These are phyloP conservation scores for Standfussiana lucernea DNA, from an alignment of 2,888 invertebrate species.

Conservation along the genomic window DNA sequence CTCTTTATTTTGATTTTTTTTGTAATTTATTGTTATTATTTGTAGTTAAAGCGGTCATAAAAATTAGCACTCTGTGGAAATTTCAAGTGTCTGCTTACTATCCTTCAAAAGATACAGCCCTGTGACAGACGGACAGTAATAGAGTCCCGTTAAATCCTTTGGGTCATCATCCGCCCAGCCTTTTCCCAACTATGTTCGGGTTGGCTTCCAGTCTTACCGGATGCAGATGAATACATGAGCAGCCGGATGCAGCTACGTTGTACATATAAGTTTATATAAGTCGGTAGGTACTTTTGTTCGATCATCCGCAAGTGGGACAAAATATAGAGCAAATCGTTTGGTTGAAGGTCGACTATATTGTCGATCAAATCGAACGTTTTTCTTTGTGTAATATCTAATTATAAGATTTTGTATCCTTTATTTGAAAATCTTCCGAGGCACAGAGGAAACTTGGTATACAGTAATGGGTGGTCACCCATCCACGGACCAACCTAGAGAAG, in stretches of 20 bases:
- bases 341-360: slow-evolving; percentile 5
- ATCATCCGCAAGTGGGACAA: slow-evolving; percentile 2
- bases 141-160: neutral
- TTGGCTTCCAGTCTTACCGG: neutral
- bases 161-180: neutral
- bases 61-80: neutral
- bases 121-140: neutral
- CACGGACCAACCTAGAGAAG: neutral
- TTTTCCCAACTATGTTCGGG: neutral
- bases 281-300: neutral
- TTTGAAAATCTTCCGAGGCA: too few species aligned
- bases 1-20: neutral
- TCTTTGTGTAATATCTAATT: neutral
- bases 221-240: neutral
- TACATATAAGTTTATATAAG: slow-evolving; percentile 18
- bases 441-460: neutral
- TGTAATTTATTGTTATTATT: neutral
- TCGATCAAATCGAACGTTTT: neutral
- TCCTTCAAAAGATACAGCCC: neutral
- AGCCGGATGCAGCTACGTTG: too few species aligned
- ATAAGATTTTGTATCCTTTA: neutral
- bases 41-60: neutral
- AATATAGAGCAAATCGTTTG: slow-evolving; percentile 8
- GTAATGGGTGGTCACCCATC: neutral
- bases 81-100: neutral